A percentile compares a stretch with the other conserved stretches of the same genome.
Conservation (phyloP, 92 coral and sea anemone species). For the Heliopora coerulea region DNA sequence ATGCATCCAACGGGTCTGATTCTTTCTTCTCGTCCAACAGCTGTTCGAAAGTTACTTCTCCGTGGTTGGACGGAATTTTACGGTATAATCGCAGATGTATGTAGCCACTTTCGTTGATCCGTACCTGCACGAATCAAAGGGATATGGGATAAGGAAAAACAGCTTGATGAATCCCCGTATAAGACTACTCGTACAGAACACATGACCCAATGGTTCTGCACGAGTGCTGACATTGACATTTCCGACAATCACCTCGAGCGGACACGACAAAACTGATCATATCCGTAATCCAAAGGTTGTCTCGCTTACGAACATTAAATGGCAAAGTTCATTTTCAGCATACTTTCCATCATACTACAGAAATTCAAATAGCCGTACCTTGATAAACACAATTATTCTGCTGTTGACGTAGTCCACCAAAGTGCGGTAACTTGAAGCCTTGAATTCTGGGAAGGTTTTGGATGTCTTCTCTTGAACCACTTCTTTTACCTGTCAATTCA, state of each 20-base stretch:
- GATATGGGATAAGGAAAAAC: not conserved
- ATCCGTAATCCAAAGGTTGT: too few relatives aligned
- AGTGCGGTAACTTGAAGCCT: constrained; percentile 24
- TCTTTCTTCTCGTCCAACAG: constrained; percentile 18
- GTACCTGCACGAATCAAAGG: constrained; percentile 5
- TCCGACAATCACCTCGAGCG: too few relatives aligned
- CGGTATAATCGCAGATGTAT: constrained; percentile 16
- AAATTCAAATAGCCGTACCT: too few relatives aligned
- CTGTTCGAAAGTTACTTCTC: constrained; percentile 14
- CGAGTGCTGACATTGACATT: too few relatives aligned
- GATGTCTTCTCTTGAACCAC: constrained; percentile 21
- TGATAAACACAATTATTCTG: constrained; percentile 27
- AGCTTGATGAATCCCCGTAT: not conserved
- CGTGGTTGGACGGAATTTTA: constrained; percentile 12
- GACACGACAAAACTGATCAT: too few relatives aligned
- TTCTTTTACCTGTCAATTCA: constrained; percentile 11
- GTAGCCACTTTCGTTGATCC: constrained; percentile 7
- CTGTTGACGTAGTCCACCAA: constrained; percentile 24
- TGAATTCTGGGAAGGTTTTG: constrained; percentile 7
- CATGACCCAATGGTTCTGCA: too few relatives aligned
- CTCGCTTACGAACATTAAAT: too few relatives aligned
- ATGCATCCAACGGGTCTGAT: constrained; percentile 29
- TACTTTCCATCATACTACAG: too few relatives aligned
- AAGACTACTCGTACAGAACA: too few relatives aligned
- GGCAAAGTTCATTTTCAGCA: too few relatives aligned